phyloP scores from a whole-genome alignment of 2,797 vertebrate genomes.

The Gallirallus australis region DNA sequence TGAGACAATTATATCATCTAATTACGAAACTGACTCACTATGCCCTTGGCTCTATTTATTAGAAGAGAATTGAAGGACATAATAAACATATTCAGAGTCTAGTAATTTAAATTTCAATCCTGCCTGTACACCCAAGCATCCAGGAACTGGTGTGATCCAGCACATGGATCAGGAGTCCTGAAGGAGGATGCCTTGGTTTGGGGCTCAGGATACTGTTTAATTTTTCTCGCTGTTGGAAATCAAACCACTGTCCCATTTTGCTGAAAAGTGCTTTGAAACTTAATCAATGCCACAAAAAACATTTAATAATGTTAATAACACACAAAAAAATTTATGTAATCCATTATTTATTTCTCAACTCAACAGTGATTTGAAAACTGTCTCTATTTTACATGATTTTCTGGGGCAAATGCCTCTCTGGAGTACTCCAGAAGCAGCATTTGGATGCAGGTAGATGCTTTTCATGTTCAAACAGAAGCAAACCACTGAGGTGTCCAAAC shows the following conservation, averaged over 20 bases:
- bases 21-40: slow-evolving; percentile 17
- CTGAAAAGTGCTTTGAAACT: background rate
- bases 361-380: background rate
- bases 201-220: background rate
- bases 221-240: background rate
- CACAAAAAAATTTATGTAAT: background rate
- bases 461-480: background rate
- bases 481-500: background rate
- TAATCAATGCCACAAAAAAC: background rate
- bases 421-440: background rate
- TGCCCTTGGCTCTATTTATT: slow-evolving; percentile 47
- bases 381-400: fast-evolving
- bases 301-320: background rate
- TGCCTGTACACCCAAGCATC: background rate
- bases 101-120: background rate
- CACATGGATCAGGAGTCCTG: background rate
- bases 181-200: background rate
- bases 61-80: slow-evolving; percentile 37
- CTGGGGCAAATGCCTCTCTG: background rate
- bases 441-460: background rate
- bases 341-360: background rate
- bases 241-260: background rate
- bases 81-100: background rate
- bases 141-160: background rate
- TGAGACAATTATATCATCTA: slow-evolving; percentile 43